A percentile compares a stretch with the other conserved stretches of the same genome.
Evolutionary conservation across 1,140 invertebrate species (phyloP).

Genomic region (Hycleus cichorii): DNA sequence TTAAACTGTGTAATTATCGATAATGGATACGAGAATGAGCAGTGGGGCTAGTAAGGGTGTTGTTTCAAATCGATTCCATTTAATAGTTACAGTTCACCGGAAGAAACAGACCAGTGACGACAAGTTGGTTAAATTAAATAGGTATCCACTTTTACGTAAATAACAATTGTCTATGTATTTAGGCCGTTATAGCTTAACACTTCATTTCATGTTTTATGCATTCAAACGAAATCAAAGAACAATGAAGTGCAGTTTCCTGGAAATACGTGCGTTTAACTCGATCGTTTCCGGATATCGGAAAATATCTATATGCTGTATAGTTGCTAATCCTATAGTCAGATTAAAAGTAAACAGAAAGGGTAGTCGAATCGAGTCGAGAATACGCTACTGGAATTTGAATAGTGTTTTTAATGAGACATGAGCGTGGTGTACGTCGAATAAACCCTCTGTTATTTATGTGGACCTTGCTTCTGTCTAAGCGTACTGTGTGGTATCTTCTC

Average conservation of each 20-base stretch:
- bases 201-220: slow-evolving; percentile 17
- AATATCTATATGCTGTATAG: slow-evolving; percentile 16
- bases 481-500: neutral
- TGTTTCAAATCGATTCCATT: slow-evolving; percentile 10
- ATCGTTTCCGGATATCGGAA: slow-evolving; percentile 17
- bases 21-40: slow-evolving; percentile 10
- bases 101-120: slow-evolving; percentile 4
- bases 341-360: slow-evolving; percentile 17
- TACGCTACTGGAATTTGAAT: slow-evolving; percentile 11
- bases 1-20: slow-evolving; percentile 20
- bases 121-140: slow-evolving; percentile 8
- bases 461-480: neutral
- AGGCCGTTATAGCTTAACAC: slow-evolving; percentile 13
- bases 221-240: slow-evolving; percentile 19
- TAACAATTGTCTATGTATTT: slow-evolving; percentile 14
- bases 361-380: slow-evolving; percentile 9
- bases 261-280: slow-evolving; percentile 14
- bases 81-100: slow-evolving; percentile 14
- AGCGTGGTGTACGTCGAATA: slow-evolving; percentile 3
- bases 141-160: slow-evolving; percentile 4
- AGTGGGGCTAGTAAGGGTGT: neutral
- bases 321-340: slow-evolving; percentile 13
- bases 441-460: neutral
- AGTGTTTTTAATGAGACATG: slow-evolving; percentile 16
- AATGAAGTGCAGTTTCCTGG: slow-evolving; percentile 13